A percentile compares a stretch with the other conserved stretches of the same genome.
These are phyloP conservation scores for Labia minor DNA, from an alignment of 2,888 invertebrate species.

Conservation along the genomic window DNA sequence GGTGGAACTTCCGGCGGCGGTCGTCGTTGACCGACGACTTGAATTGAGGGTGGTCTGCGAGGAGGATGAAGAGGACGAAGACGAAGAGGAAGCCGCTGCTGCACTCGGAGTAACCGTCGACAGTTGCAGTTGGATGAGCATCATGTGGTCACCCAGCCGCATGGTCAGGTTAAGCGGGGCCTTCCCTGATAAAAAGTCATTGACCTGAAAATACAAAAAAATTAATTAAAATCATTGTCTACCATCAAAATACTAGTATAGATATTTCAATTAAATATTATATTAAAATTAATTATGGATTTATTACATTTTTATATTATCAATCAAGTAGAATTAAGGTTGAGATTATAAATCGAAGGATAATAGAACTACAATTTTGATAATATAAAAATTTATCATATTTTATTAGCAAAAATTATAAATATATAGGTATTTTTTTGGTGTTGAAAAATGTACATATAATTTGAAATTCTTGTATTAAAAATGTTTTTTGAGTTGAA, in stretches of 20 bases:
- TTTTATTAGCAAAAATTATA: no score
- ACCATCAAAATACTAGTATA: not conserved
- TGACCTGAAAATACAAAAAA: slow-evolving; percentile 47
- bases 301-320: not conserved
- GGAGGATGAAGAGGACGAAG: slow-evolving; percentile 26
- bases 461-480: no score
- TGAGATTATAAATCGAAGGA: no score
- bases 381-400: no score
- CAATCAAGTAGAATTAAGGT: no score
- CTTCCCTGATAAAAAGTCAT: slow-evolving; percentile 89
- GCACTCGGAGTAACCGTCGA: slow-evolving; percentile 66
- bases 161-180: slow-evolving; percentile 89
- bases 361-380: no score
- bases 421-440: no score
- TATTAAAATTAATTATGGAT: no score
- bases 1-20: slow-evolving; percentile 17
- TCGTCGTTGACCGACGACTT: slow-evolving; percentile 21
- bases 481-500: no score
- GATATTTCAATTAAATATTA: no score
- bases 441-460: no score
- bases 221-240: slow-evolving; percentile 16
- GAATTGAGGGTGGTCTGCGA: slow-evolving; percentile 23
- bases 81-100: slow-evolving; percentile 33
- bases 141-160: slow-evolving; percentile 94
- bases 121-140: slow-evolving; percentile 88